Evolutionary conservation across 2,888 invertebrate genomes (phyloP).

Genomic region (Drosophila rellima): DNA sequence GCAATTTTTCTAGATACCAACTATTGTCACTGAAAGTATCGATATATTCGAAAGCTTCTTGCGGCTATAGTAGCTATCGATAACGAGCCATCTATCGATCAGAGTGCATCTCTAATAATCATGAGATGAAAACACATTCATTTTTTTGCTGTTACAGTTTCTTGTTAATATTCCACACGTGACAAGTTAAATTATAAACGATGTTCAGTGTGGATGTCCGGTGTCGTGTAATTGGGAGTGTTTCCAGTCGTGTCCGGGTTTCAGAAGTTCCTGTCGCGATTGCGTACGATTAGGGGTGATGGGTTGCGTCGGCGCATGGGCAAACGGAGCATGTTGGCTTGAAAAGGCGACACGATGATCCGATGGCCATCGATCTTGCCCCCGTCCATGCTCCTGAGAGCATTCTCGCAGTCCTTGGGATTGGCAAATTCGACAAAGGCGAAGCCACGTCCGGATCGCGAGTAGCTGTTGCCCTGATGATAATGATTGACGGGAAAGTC

Average conservation of each 20-base stretch:
- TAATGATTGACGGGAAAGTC: conserved; percentile 56
- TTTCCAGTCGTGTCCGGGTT: neutral
- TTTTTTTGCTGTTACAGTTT: neutral
- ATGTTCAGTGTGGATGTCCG: neutral
- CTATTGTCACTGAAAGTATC: no score
- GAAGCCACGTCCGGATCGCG: conserved; percentile 49
- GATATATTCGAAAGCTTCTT: neutral
- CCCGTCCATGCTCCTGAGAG: conserved; percentile 58
- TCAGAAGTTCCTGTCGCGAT: neutral
- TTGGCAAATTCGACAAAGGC: conserved; percentile 58
- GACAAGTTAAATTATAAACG: neutral
- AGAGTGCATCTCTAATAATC: conserved; percentile 1
- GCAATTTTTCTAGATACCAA: no score
- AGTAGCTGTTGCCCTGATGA: neutral
- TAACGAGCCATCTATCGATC: neutral
- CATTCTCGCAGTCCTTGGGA: conserved; percentile 52
- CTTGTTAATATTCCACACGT: neutral
- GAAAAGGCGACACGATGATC: conserved; percentile 51
- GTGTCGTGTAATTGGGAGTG: neutral
- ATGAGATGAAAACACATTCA: neutral
- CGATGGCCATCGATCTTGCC: conserved; percentile 55
- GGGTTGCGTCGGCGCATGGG: conserved; percentile 42
- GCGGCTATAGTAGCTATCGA: neutral
- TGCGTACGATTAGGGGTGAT: neutral
- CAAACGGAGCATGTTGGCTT: conserved; percentile 34